Evolutionary conservation across 2,888 invertebrate species (phyloP).

Genomic region (Gisinianus flammeolus): DNA sequence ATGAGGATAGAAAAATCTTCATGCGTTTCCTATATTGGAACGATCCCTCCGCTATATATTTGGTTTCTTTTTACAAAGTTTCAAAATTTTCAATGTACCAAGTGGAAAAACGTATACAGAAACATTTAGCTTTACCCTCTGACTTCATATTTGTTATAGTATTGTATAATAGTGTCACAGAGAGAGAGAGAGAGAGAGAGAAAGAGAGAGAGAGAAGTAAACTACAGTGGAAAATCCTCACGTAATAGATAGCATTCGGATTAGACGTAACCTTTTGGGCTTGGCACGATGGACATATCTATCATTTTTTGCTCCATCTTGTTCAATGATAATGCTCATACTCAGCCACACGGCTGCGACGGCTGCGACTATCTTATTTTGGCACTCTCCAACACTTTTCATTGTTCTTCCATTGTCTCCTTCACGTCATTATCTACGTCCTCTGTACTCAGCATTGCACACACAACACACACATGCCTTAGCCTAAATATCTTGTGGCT

Average conservation of each 20-base stretch:
- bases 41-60: no score
- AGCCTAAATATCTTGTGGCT: conserved; percentile 38
- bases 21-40: no score
- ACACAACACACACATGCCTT: conserved; percentile 17
- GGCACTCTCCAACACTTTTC: conserved; percentile 31
- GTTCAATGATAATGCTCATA: background rate
- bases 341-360: background rate
- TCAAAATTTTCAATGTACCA: no score
- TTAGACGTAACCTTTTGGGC: conserved; percentile 18
- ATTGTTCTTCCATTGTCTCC: conserved; percentile 41
- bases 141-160: background rate
- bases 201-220: background rate
- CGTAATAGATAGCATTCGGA: conserved; percentile 16
- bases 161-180: background rate
- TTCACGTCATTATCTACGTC: conserved; percentile 41
- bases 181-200: background rate
- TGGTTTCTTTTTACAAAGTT: no score
- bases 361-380: conserved; percentile 16
- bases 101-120: no score
- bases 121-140: no score
- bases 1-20: no score
- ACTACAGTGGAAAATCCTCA: background rate
- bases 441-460: background rate
- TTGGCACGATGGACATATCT: conserved; percentile 22
- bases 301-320: conserved; percentile 7